Evolutionary conservation across 1,140 invertebrate species (phyloP).

Genomic region (Agraylea sexmaculata): DNA sequence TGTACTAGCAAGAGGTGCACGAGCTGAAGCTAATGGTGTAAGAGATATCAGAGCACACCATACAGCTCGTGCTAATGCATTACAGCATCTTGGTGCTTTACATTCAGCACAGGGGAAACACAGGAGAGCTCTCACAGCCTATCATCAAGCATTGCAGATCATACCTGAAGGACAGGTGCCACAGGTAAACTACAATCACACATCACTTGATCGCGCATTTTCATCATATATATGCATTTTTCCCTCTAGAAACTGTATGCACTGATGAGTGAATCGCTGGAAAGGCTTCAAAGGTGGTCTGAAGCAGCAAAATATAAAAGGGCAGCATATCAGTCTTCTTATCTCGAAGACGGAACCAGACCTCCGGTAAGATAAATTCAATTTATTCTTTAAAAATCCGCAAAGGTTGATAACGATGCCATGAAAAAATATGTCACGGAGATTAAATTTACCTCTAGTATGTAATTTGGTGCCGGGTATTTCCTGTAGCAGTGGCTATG

Average conservation of each 20-base stretch:
- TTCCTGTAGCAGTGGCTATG: constrained; percentile 5
- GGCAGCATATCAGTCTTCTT: constrained; percentile 11
- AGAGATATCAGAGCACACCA: constrained; percentile 86
- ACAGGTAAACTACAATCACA: constrained; percentile 44
- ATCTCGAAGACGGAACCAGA: constrained; percentile 5
- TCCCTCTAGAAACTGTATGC: constrained; percentile 27
- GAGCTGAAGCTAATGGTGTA: constrained; percentile 72
- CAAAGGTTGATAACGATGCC: background rate
- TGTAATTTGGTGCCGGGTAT: no score
- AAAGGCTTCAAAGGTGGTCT: constrained; percentile 39
- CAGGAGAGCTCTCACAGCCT: constrained; percentile 77
- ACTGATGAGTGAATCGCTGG: constrained; percentile 28
- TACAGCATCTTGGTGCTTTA: constrained; percentile 82
- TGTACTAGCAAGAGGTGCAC: constrained; percentile 68
- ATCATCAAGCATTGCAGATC: constrained; percentile 71
- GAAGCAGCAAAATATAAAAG: constrained; percentile 43
- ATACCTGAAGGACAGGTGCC: constrained; percentile 72
- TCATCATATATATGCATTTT: constrained; percentile 2
- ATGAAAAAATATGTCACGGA: background rate
- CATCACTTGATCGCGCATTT: background rate
- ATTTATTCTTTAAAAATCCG: background rate
- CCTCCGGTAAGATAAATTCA: constrained; percentile 14
- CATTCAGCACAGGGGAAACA: constrained; percentile 77
- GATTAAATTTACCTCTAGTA: no score
- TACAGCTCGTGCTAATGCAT: constrained; percentile 76